Base-by-base conservation (phyloP, 1,140 invertebrate species). In the Pemphigus obesinymphae region DNA sequence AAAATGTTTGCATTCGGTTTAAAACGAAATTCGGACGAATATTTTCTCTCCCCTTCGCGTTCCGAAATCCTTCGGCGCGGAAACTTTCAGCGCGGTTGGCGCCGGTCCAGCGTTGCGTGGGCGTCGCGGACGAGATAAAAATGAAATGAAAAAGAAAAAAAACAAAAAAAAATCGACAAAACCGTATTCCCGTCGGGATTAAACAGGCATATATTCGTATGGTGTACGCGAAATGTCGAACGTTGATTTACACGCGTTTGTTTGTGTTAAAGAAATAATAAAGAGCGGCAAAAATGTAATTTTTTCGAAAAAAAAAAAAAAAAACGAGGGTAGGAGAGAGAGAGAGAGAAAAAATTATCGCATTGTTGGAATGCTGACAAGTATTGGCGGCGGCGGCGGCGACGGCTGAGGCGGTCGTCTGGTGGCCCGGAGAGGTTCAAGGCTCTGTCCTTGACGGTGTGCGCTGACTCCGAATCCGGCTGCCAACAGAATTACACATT, bases 391-490 rank as follows among this genome's bases (percentile, higher is more conserved):
- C 50, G 29, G 50, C 73, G 73, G 73, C 50, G 73, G 48, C 73
- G 31, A 45, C 50, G n/a, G n/a, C n/a, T n/a, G n/a, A n/a, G 45
- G 50, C 73, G 75, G 75, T 80, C 76, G 76, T 80, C 76, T 80
- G 76, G 76, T 63, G 55, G 55, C 55, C 55, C 76, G 76, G 53
- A 55, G 37, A 80, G 76, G 76, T 80, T 80, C 76, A 80, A 80
- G 76, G 76, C 34, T 80, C 26, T 80, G 76, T 80, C 76, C 76
- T 80, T 80, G 76, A 63, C 76, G 76, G 76, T 80, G 76, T 61
- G 76, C 55, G 55, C 76, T 45, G 76, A 80, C 76, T 80, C 37
- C 75, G 75, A 78, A 55, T 78, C 75, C 53, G 73, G 73, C 73
- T 76, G 75, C 75, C 75, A 61, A 78, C 75, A 43, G 34, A 63